Conservation (phyloP, 92 coral and sea anemone genomes). For the Umimayanthus kanabou region DNA sequence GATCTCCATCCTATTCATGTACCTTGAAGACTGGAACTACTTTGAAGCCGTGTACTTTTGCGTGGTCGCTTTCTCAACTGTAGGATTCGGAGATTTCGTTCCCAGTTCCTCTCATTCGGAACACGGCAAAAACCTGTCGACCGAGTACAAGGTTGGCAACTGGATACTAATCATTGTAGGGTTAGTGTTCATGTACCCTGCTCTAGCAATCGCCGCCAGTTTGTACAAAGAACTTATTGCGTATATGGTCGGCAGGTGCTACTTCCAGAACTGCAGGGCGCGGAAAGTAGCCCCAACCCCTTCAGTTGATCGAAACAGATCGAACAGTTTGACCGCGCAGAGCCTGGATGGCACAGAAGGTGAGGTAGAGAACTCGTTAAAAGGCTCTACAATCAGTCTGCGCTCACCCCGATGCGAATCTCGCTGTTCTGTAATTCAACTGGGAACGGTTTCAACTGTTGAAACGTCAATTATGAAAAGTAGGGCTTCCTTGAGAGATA, state of each 20-base stretch:
- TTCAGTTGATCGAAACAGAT: neutral
- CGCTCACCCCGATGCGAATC: slow-evolving; percentile 32
- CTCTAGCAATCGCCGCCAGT: slow-evolving; percentile 60
- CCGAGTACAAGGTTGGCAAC: slow-evolving; percentile 61
- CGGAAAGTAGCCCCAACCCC: slow-evolving; percentile 24
- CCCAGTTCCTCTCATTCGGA: slow-evolving; percentile 51
- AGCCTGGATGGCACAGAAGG: neutral
- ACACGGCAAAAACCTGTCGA: slow-evolving; percentile 47
- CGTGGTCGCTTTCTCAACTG: slow-evolving; percentile 65
- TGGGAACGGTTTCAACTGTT: slow-evolving; percentile 53
- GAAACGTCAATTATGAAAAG: slow-evolving; percentile 50
- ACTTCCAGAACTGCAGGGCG: slow-evolving; percentile 2
- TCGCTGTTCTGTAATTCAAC: slow-evolving; percentile 28
- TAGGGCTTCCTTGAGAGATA: slow-evolving; percentile 36
- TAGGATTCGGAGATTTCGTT: slow-evolving; percentile 71
- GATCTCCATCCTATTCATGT: slow-evolving; percentile 51
- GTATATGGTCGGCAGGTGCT: slow-evolving; percentile 8
- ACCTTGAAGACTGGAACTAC: slow-evolving; percentile 53
- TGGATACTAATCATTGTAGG: slow-evolving; percentile 63
- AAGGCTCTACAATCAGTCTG: slow-evolving; percentile 32
- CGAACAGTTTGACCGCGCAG: neutral
- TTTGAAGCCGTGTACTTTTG: slow-evolving; percentile 65
- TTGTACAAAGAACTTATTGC: slow-evolving; percentile 50
- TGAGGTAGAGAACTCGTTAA: neutral
- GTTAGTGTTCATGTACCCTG: slow-evolving; percentile 58